Base-by-base conservation (phyloP, 2,797 vertebrate genomes). In the Leuciscus waleckii region DNA sequence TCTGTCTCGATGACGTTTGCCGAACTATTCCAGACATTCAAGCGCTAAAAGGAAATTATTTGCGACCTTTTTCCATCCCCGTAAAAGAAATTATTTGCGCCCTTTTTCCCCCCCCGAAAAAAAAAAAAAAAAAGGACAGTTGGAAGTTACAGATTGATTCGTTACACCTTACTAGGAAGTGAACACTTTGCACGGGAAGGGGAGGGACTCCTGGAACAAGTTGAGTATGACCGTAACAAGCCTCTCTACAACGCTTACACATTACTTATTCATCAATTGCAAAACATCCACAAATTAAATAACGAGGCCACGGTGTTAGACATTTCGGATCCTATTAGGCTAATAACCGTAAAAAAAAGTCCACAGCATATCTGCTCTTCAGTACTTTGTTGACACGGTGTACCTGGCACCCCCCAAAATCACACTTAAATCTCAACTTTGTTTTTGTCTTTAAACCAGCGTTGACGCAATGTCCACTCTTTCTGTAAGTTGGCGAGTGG, bases 161-260 rank as follows among this genome's bases (percentile, higher is more conserved):
- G 96, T 97, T 97, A 92, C 97, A 97, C 97, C 97, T 98, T 97
- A 96, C 94, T 93, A 95, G 95, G 95, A 96, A 94, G 96, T 95
- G 95, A 96, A 95, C 94, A 94, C 93, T 96, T 94, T 93, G 93
- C 94, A 95, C 95, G 95, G 92, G 96, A 97, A 98, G 97, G 97
- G 98, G 98, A 97, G 97, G 98, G 93, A 95, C 97, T 95, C 96
- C 78, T 73, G 76, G 73, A 87, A 87, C 87, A 87, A 90, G 92
- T 93, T 92, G 92, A 92, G 92, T 80, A 92, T 92, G 91, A 91
- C 92, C 91, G 90, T 92, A 92, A 88, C 92, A 92, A 92, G 87
- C 73, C 81, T 87, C 89, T 90, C 85, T 91, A 87, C 77, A 76
- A 92, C 92, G 84, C 92, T 16, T 79, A 79, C 85, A 67, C 84